phyloP scores from a whole-genome alignment of 2,113 vertebrate genomes.

The Silurus meridionalis region DNA sequence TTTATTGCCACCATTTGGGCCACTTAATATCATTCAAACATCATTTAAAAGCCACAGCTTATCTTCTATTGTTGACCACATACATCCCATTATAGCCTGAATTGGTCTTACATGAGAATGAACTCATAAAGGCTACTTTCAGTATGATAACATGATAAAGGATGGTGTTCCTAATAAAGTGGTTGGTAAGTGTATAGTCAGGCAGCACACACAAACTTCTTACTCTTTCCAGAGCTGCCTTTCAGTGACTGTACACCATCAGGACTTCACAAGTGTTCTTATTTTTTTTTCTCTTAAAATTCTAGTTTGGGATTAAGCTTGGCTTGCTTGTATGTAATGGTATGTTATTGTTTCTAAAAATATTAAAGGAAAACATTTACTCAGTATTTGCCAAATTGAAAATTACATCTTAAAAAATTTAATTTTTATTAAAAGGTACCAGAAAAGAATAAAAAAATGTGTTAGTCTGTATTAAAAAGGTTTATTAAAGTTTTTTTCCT shows the following conservation, averaged over 20 bases:
- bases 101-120: not conserved
- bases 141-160: not conserved
- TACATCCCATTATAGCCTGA: not conserved
- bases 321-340: not conserved
- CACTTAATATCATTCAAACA: not conserved
- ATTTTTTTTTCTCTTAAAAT: constrained; percentile 11
- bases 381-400: not conserved
- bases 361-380: not conserved
- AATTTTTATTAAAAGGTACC: not conserved
- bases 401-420: not conserved
- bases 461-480: not conserved
- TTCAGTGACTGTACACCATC: constrained; percentile 6
- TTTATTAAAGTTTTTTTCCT: not conserved
- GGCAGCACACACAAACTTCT: constrained; percentile 23
- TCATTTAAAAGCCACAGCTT: not conserved
- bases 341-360: not conserved
- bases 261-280: constrained; percentile 21
- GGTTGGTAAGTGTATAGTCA: not conserved
- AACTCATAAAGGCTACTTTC: not conserved
- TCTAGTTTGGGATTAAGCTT: constrained; percentile 20
- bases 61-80: not conserved
- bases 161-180: constrained; percentile 12
- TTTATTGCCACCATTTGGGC: not conserved
- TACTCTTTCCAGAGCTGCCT: constrained; percentile 34
- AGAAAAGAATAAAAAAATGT: not conserved